These are phyloP conservation scores for Plecotus auritus DNA, from an alignment of 2,113 vertebrate genomes.

Conservation along the genomic window DNA sequence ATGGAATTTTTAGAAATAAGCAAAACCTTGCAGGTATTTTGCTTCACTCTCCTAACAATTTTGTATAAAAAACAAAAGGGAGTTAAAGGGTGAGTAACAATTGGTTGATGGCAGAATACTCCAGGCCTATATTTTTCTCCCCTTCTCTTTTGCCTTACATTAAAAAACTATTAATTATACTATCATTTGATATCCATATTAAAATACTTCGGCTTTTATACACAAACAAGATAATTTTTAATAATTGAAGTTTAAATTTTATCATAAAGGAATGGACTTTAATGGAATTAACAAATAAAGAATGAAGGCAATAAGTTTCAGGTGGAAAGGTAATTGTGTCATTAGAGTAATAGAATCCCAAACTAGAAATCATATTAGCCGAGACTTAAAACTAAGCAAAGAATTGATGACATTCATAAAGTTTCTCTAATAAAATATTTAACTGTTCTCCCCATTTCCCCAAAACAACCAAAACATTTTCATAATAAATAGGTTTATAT, in stretches of 20 bases:
- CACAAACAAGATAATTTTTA: neutral
- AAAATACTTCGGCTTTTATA: neutral
- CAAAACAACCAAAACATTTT: neutral
- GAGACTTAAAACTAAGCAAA: neutral
- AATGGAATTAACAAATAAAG: neutral
- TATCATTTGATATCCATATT: neutral
- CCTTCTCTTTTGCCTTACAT: neutral
- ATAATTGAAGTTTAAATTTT: constrained; percentile 2
- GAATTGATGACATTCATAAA: neutral
- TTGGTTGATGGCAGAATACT: neutral
- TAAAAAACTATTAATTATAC: neutral
- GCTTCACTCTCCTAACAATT: neutral
- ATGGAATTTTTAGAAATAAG: neutral
- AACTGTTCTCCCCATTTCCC: neutral
- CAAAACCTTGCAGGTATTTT: neutral
- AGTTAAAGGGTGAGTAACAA: neutral
- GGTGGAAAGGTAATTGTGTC: neutral
- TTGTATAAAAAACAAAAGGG: neutral
- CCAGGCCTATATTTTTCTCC: neutral
- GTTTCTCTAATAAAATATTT: neutral
- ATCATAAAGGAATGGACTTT: neutral
- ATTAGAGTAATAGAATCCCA: neutral
- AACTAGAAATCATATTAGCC: neutral
- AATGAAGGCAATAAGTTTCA: neutral
- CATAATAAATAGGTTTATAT: neutral